Conservation (phyloP, 2,888 invertebrate species). For the Hecatera dysodea region DNA sequence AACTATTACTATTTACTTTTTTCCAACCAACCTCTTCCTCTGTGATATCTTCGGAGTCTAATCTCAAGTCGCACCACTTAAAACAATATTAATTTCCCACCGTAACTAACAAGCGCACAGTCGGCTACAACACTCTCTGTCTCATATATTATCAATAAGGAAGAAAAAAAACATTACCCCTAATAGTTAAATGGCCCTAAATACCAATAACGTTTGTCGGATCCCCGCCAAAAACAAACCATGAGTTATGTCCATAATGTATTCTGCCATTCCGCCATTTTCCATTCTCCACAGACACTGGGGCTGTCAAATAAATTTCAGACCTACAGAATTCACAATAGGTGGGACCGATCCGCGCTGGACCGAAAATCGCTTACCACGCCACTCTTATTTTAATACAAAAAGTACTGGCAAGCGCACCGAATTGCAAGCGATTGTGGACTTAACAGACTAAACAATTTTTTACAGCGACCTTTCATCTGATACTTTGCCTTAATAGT, state of each 20-base stretch:
- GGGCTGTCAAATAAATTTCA: conserved; percentile 90
- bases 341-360: conserved; percentile 82
- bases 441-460: conserved; percentile 76
- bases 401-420: conserved; percentile 72
- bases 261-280: conserved; percentile 89
- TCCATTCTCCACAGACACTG: conserved; percentile 90
- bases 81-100: conserved; percentile 85
- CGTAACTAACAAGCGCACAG: conserved; percentile 81
- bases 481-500: conserved; percentile 84
- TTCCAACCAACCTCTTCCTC: background rate
- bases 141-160: conserved; percentile 83
- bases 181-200: conserved; percentile 88
- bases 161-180: conserved; percentile 81
- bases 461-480: conserved; percentile 86
- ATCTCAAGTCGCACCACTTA: conserved; percentile 70
- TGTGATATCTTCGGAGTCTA: conserved; percentile 49
- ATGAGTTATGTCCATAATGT: conserved; percentile 90
- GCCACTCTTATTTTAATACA: conserved; percentile 73
- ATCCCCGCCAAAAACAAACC: conserved; percentile 91
- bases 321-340: conserved; percentile 89
- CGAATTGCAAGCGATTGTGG: conserved; percentile 79
- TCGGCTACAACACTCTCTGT: conserved; percentile 82
- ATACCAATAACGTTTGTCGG: conserved; percentile 90
- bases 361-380: conserved; percentile 84
- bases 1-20: background rate